phyloP scores from a whole-genome alignment of 2,797 vertebrate genomes.

The Protosalanx chinensis region DNA sequence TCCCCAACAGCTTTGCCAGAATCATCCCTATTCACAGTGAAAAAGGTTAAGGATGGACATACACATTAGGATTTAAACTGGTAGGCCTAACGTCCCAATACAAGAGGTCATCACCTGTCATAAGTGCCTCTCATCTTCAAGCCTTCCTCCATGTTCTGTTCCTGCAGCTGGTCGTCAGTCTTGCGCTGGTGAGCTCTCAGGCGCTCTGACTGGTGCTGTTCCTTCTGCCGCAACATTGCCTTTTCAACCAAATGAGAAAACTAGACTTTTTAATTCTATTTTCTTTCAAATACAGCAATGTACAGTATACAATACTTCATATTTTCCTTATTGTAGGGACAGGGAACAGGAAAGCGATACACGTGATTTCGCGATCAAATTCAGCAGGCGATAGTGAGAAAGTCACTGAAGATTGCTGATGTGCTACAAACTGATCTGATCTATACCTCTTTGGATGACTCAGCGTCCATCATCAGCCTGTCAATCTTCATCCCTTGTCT shows the following conservation, averaged over 20 bases:
- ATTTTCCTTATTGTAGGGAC: not conserved
- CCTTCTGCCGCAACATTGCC: conserved; percentile 50
- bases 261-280: not conserved
- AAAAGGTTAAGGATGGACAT: not conserved
- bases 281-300: not conserved
- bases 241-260: conserved; percentile 27
- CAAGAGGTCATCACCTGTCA: conserved; percentile 57
- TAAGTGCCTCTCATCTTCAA: conserved; percentile 76
- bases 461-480: conserved; percentile 73
- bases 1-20: conserved; percentile 69
- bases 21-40: conserved; percentile 65
- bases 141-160: conserved; percentile 69
- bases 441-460: conserved; percentile 76
- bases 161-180: conserved; percentile 70
- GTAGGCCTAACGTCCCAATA: not conserved
- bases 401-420: not conserved
- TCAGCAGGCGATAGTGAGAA: not conserved
- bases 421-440: not conserved
- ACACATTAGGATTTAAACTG: not conserved
- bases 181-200: conserved; percentile 60
- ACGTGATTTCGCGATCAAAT: not conserved
- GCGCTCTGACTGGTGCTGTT: conserved; percentile 66
- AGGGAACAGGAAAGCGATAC: not conserved
- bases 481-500: conserved; percentile 78
- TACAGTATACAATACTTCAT: too few species aligned